Conservation (phyloP, 2,113 vertebrate species). For the Emydura subglobosa region DNA sequence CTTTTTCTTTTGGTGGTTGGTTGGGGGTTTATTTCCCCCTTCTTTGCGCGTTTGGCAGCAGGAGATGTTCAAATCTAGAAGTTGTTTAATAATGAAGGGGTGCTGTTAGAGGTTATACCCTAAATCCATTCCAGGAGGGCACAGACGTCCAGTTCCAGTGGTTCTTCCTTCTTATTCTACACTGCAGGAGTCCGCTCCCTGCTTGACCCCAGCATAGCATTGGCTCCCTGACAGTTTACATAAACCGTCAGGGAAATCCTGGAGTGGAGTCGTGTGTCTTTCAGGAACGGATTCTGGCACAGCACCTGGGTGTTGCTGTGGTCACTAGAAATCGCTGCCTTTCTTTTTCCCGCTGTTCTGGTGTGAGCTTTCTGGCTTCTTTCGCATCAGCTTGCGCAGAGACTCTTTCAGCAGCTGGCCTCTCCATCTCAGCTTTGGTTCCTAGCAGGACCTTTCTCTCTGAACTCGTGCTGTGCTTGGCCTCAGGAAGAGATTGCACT, state of each 20-base stretch:
- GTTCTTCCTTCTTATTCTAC: constrained; percentile 55
- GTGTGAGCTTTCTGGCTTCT: constrained; percentile 72
- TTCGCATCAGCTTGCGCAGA: constrained; percentile 67
- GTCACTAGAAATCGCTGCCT: constrained; percentile 57
- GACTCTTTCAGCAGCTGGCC: constrained; percentile 15
- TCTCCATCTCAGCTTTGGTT: not conserved
- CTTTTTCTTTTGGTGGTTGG: constrained; percentile 57
- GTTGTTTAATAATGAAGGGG: constrained; percentile 45
- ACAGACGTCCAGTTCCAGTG: constrained; percentile 46
- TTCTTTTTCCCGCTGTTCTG: constrained; percentile 69
- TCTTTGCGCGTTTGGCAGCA: constrained; percentile 36
- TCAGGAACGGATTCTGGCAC: constrained; percentile 62
- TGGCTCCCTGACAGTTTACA: constrained; percentile 55
- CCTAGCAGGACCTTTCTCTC: not conserved
- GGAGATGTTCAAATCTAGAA: constrained; percentile 42
- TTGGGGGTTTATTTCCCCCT: constrained; percentile 56
- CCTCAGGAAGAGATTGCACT: constrained; percentile 28
- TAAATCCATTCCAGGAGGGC: constrained; percentile 74
- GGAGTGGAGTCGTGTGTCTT: not conserved
- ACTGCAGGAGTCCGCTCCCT: constrained; percentile 40
- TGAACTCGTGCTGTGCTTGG: not conserved
- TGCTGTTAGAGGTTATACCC: constrained; percentile 42
- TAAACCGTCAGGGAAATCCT: constrained; percentile 17
- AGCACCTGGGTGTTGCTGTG: constrained; percentile 51
- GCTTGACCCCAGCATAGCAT: constrained; percentile 60